These are phyloP conservation scores for Cochlearius cochlearius DNA, from an alignment of 2,113 vertebrate species.

Conservation along the genomic window DNA sequence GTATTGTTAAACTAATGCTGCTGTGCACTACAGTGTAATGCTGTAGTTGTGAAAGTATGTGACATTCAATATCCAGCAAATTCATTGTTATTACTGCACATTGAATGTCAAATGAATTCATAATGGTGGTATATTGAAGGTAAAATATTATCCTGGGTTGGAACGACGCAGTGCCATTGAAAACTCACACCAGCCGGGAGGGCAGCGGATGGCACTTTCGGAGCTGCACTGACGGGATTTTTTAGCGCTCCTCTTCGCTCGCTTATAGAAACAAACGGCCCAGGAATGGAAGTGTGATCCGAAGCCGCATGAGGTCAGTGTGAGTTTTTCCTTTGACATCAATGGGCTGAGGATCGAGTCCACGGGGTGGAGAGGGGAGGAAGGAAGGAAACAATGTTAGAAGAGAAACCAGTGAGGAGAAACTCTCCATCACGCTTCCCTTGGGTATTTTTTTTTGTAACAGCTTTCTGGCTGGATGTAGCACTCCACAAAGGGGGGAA, in stretches of 20 bases:
- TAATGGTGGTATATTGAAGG: conserved; percentile 7
- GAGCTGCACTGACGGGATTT: not conserved
- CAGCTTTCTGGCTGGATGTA: conserved; percentile 49
- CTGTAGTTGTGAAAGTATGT: not conserved
- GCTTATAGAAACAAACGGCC: conserved; percentile 34
- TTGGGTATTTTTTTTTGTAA: conserved; percentile 32
- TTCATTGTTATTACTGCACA: conserved; percentile 44
- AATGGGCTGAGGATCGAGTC: not conserved
- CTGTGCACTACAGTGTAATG: conserved; percentile 21
- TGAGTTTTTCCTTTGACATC: conserved; percentile 58
- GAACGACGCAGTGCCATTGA: not conserved
- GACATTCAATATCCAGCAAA: conserved; percentile 48
- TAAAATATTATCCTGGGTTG: conserved; percentile 24
- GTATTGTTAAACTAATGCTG: not conserved
- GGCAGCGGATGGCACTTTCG: not conserved
- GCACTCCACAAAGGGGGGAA: not conserved
- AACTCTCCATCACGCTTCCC: conserved; percentile 44
- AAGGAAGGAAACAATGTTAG: conserved; percentile 64
- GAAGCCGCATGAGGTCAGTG: conserved; percentile 49
- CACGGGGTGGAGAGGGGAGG: conserved; percentile 1
- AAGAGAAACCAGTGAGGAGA: conserved; percentile 48
- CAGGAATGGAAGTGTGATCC: not conserved
- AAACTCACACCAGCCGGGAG: not conserved
- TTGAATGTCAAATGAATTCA: conserved; percentile 49
- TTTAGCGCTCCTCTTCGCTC: not conserved